A percentile compares a stretch with the other conserved stretches of the same genome.
Conservation (phyloP, 1,140 invertebrate genomes). For the Papilio helenus region DNA sequence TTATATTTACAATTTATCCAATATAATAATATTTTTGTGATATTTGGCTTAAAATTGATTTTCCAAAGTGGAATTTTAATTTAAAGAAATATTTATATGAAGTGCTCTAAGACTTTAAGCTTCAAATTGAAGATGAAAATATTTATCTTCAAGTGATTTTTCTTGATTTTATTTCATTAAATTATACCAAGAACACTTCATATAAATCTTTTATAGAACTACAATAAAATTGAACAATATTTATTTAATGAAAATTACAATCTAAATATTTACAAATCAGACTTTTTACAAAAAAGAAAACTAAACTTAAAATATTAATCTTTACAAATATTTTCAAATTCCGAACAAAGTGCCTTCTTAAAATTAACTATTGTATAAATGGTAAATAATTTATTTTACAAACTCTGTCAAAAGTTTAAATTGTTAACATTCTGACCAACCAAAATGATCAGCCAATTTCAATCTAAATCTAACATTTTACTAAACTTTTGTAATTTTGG, state of each 20-base stretch:
- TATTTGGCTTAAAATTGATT: conserved; percentile 76
- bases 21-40: conserved; percentile 65
- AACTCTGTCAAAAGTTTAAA: not conserved
- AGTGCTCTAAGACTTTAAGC: conserved; percentile 43
- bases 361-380: conserved; percentile 24
- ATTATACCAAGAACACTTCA: conserved; percentile 46
- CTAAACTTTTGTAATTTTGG: not conserved
- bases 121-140: not conserved
- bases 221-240: conserved; percentile 38
- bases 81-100: conserved; percentile 48
- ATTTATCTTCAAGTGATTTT: not conserved
- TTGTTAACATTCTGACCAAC: not conserved
- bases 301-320: conserved; percentile 43
- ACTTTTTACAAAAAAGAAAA: conserved; percentile 72
- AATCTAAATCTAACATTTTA: not conserved
- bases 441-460: not conserved
- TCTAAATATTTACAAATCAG: conserved; percentile 72
- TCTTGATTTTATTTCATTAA: not conserved
- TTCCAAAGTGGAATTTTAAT: conserved; percentile 53
- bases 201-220: conserved; percentile 48
- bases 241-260: conserved; percentile 41
- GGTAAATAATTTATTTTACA: conserved; percentile 24
- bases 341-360: conserved; percentile 23
- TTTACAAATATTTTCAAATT: conserved; percentile 36
- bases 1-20: conserved; percentile 63